phyloP scores from a whole-genome alignment of 2,797 vertebrate genomes.

The Myioborus melanocephalus region DNA sequence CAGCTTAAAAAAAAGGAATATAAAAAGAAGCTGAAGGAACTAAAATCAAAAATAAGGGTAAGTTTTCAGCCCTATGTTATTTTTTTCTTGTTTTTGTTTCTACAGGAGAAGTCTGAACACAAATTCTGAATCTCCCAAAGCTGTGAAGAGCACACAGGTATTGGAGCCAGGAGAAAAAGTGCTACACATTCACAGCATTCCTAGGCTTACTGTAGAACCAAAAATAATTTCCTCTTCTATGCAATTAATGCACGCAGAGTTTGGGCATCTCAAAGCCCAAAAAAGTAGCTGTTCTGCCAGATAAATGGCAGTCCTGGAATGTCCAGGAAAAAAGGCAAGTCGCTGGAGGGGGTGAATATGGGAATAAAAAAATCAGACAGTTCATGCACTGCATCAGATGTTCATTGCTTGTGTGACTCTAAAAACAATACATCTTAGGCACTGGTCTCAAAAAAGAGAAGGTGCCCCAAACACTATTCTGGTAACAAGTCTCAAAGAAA shows the following conservation, averaged over 20 bases:
- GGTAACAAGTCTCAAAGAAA: not conserved
- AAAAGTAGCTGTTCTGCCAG: not conserved
- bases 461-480: not conserved
- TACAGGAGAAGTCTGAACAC: not conserved
- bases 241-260: not conserved
- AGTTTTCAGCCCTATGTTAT: not conserved
- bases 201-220: not conserved
- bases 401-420: not conserved
- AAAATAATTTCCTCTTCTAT: not conserved
- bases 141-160: not conserved
- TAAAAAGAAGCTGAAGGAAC: slow-evolving; percentile 72
- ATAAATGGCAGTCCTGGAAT: not conserved
- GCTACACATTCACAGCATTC: not conserved
- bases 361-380: not conserved
- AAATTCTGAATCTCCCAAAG: not conserved
- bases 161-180: not conserved
- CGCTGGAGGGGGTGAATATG: not conserved
- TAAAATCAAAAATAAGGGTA: slow-evolving; percentile 82
- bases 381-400: not conserved
- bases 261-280: not conserved
- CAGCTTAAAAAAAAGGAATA: slow-evolving; percentile 65
- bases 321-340: not conserved
- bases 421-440: not conserved
- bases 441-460: not conserved
- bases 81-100: not conserved